Conservation (phyloP, 2,113 vertebrate species). For the Epinephelus moara region DNA sequence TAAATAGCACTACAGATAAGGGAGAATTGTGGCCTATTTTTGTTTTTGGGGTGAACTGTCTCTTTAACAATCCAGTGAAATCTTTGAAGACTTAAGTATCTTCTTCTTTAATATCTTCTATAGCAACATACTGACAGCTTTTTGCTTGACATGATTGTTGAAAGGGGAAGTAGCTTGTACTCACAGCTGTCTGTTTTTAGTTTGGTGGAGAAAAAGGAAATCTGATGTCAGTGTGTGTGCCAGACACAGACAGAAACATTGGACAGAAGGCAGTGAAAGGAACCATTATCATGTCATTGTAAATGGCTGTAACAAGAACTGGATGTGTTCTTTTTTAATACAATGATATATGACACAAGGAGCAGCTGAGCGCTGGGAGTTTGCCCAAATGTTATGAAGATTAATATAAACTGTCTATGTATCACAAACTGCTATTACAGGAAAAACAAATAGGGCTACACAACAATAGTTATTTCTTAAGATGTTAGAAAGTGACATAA, state of each 20-base stretch:
- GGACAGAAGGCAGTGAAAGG: background rate
- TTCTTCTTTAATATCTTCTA: background rate
- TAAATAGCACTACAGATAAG: no score
- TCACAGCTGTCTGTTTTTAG: constrained; percentile 36
- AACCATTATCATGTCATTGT: constrained; percentile 19
- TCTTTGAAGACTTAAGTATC: background rate
- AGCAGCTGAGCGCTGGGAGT: background rate
- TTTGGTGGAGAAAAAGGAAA: constrained; percentile 44
- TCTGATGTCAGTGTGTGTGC: constrained; percentile 15
- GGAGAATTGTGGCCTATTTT: no score
- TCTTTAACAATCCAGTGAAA: background rate
- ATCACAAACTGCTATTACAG: background rate
- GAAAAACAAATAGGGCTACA: background rate
- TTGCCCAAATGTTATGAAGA: background rate
- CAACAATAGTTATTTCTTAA: background rate
- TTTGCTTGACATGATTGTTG: background rate
- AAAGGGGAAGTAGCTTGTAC: constrained; percentile 28
- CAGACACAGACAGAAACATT: constrained; percentile 19
- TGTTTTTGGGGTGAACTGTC: background rate
- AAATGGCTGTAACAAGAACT: constrained; percentile 15
- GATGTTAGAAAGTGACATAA: background rate
- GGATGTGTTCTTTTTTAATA: background rate
- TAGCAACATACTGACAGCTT: background rate
- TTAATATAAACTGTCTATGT: background rate
- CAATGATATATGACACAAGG: background rate